Evolutionary conservation across 1,140 invertebrate species (phyloP), one percentile per base, ranked within the genome.

Genomic region (Aphis craccivora): DNA sequence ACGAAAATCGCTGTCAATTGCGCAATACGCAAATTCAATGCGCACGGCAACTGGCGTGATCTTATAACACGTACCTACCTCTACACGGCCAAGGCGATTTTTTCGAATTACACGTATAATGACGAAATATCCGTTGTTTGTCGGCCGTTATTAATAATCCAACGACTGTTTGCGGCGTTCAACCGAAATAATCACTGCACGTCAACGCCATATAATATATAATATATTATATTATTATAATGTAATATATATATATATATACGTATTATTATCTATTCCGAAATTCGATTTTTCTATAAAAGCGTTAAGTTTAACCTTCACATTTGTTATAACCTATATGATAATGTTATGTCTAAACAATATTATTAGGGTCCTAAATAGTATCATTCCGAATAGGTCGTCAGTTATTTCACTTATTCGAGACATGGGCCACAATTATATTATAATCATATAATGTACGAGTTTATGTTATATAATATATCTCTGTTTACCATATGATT

Each of bases 41-140:
- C 37, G 22, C 37, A 9, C 22, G 37, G 35, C 35, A 30, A 48
- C 30, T 30, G 7, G 48, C 48, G n/a, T 51, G n/a, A 1, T 51
- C 87, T 89, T 53, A 45, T 25, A 48, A 87, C n/a, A 87, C 25
- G 45, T 40, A 43, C 35, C 37, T 40, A 43, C 35, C 37, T 40
- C 2, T 30, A 83, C 76, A 89, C 30, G 48, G 86, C 87, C 87
- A 89, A 89, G 87, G 87, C 35, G 51, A 53, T 53, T 89, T 89
- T 88, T 89, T 51, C 48, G 45, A 37, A 35, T 11, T 87, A 87
- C 25, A 48, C 22, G 48, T 35, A 53, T 53, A 37, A 89, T 89
- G 87, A 53, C n/a, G 87, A 53, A 89, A 89, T 89, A 89, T 89
- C 48, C 48, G 87, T 53, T 23, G n/a, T 89, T 37, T 88, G n/a